Evolutionary conservation across 2,113 vertebrate genomes (phyloP).

Genomic region (Dicrurus megarhynchus): DNA sequence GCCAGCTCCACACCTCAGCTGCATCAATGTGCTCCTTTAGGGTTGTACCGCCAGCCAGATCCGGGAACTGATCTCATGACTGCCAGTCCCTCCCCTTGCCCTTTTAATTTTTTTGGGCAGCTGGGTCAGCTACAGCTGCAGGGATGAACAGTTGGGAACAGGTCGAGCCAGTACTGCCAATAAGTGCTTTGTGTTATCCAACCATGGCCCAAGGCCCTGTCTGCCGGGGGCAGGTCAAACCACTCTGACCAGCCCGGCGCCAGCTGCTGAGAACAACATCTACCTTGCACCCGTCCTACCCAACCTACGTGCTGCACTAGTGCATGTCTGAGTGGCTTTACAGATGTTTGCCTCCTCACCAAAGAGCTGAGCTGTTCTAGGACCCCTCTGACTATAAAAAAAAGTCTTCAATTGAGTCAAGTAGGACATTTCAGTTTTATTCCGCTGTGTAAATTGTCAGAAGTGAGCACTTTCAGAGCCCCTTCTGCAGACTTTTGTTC

Average conservation of each 20-base stretch:
- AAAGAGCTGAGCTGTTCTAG: neutral
- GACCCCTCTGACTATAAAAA: neutral
- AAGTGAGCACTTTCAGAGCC: neutral
- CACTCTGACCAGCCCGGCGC: slow-evolving; percentile 19
- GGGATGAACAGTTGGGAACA: slow-evolving; percentile 50
- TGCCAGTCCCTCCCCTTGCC: neutral
- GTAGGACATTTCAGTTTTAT: neutral
- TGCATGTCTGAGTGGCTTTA: fast-evolving
- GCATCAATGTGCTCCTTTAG: neutral
- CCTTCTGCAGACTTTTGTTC: neutral
- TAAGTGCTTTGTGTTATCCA: slow-evolving; percentile 29
- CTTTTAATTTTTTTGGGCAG: slow-evolving; percentile 6
- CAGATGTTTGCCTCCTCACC: neutral
- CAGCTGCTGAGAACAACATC: neutral
- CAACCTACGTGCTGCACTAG: neutral
- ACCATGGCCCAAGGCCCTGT: slow-evolving; percentile 48
- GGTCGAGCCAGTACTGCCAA: neutral
- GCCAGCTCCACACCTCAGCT: slow-evolving; percentile 26
- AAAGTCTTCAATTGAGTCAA: neutral
- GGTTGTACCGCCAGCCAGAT: neutral
- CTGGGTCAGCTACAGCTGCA: slow-evolving; percentile 36
- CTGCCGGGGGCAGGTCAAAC: slow-evolving; percentile 26
- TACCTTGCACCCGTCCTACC: neutral
- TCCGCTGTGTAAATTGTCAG: fast-evolving
- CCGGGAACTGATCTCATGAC: neutral